Percentiles rank a stretch among this genome's conserved stretches.
Conservation (phyloP, 2,888 invertebrate genomes). For the Drosophila paucipuncta region DNA sequence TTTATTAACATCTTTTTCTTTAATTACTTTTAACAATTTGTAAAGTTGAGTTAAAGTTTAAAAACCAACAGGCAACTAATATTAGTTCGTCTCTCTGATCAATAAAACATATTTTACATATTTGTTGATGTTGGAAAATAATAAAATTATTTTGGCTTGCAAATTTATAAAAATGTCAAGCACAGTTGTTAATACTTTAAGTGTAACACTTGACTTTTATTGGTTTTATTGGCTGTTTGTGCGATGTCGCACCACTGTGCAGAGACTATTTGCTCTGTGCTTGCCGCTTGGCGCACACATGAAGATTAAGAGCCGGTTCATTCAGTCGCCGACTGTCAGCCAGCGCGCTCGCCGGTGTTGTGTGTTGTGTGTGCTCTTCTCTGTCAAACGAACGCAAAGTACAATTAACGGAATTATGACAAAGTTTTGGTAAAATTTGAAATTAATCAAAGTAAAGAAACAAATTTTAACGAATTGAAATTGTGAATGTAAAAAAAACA, state of each 20-base stretch:
- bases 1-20: neutral
- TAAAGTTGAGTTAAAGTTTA: neutral
- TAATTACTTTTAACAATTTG: neutral
- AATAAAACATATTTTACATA: neutral
- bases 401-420: slow-evolving; percentile 25
- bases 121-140: neutral
- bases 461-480: neutral
- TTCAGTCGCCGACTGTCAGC: slow-evolving; percentile 57
- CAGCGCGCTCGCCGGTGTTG: slow-evolving; percentile 37
- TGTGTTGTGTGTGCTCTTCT: slow-evolving; percentile 1
- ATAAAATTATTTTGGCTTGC: neutral
- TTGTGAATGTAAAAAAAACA: neutral
- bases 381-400: neutral
- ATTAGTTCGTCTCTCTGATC: neutral
- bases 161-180: neutral
- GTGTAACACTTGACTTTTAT: neutral
- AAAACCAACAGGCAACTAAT: neutral
- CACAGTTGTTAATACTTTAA: neutral
- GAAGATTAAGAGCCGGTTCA: slow-evolving; percentile 52
- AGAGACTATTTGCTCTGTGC: slow-evolving; percentile 24
- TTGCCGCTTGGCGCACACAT: slow-evolving; percentile 34
- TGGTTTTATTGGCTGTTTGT: neutral
- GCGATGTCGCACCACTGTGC: slow-evolving; percentile 37
- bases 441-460: neutral
- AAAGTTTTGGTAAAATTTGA: slow-evolving; percentile 3